Base-by-base conservation (phyloP, 1,140 invertebrate species). In the Diuraphis noxia region DNA sequence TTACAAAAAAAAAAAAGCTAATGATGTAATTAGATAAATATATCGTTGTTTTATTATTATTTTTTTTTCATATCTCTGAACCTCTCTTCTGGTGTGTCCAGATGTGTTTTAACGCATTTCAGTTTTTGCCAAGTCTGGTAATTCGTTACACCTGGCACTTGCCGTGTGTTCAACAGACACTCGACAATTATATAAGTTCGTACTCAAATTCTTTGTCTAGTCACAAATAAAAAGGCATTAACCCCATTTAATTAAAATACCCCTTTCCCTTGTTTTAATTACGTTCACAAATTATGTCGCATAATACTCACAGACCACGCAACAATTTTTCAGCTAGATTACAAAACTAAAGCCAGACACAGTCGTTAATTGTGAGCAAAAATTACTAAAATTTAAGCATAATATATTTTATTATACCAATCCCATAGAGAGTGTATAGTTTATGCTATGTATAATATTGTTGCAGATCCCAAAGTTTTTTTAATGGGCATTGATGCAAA, bases 221-320 rank as follows among this genome's bases (percentile, higher is more conserved):
- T 49, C 10, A 46, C 72, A 79, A 91, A 91, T 91, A 91, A 91
- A 91, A 91, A 91, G 77, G 52, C 40, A 52, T 91, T 91, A 91
- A 49, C 72, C 89, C 77, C 77, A 41, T 91, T 91, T 91, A 91
- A 91, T 91, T 91, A 91, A 49, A 90, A 79, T 41, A 19, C 5
- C 63, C 88, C 34, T 38, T 82, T 40, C 40, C 34, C 23, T 7
- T 25, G 89, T 81, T 38, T 38, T 52, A 82, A 81, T 91, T 91
- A n/a, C 43, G 41, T 25, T 77, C 13, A 34, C 41, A 49, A 90
- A 82, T 34, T 23, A 91, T 81, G 63, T 82, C 43, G 36, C 43
- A 82, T 91, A 63, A 87, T 56, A 84, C 30, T 25, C 38, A 25
- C 81, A 84, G 17, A 84, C 82, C 81, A 19, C 82, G 17, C 17